phyloP scores from a whole-genome alignment of 1,140 invertebrate genomes.

The Phocides pigmalion region DNA sequence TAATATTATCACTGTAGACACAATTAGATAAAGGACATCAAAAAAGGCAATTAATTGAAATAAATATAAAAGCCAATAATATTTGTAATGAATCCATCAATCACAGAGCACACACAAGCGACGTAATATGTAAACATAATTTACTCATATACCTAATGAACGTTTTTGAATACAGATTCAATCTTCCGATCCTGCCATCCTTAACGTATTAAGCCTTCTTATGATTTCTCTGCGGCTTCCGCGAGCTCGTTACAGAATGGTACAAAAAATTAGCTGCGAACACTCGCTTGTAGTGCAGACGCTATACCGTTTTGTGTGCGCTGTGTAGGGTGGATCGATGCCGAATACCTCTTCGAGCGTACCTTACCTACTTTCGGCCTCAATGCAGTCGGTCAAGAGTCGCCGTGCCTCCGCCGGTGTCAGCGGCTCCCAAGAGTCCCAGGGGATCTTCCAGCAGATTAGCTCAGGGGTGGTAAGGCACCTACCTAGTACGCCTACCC shows the following conservation, averaged over 20 bases:
- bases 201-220: not conserved
- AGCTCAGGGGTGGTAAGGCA: constrained; percentile 87
- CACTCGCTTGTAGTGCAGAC: not conserved
- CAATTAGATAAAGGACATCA: too few species aligned
- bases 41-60: too few species aligned
- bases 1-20: too few species aligned
- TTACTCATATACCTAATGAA: too few species aligned
- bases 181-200: too few species aligned
- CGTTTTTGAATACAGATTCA: too few species aligned
- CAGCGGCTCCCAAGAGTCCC: constrained; percentile 87
- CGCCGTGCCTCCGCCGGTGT: constrained; percentile 89
- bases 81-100: too few species aligned
- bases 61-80: too few species aligned
- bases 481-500: constrained; percentile 82
- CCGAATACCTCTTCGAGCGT: constrained; percentile 94
- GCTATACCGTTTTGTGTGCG: constrained; percentile 14
- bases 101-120: too few species aligned
- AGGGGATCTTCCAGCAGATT: constrained; percentile 90
- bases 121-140: too few species aligned
- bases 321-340: constrained; percentile 90
- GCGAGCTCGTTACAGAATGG: not conserved
- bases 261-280: not conserved
- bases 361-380: constrained; percentile 91
- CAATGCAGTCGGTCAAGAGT: constrained; percentile 92
- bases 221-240: not conserved